Evolutionary conservation across 1,140 invertebrate genomes (phyloP).

Genomic region (Caerostris extrusa): DNA sequence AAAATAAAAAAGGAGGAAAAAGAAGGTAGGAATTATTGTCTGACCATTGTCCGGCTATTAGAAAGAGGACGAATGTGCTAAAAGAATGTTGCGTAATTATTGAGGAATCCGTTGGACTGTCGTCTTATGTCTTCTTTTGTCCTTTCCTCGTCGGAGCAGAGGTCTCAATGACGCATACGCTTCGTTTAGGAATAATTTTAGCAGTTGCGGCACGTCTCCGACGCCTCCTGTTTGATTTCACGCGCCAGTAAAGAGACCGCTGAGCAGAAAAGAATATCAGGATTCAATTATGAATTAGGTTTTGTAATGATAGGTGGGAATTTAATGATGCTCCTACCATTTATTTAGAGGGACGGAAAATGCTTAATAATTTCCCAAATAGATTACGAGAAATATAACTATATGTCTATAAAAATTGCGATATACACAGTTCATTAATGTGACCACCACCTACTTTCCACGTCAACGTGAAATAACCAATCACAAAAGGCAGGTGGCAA

Average conservation of each 20-base stretch:
- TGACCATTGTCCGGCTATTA: constrained; percentile 13
- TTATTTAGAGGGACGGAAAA: too few relatives aligned
- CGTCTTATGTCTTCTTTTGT: not conserved
- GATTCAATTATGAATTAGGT: not conserved
- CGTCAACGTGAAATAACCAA: too few relatives aligned
- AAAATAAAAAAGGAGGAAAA: not conserved
- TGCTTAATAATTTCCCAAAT: too few relatives aligned
- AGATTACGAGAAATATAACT: too few relatives aligned
- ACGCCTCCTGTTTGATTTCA: constrained; percentile 17
- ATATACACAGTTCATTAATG: too few relatives aligned
- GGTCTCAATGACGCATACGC: constrained; percentile 9
- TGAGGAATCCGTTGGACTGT: not conserved
- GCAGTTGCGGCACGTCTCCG: not conserved
- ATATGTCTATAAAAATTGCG: too few relatives aligned
- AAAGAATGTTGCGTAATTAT: constrained; percentile 32
- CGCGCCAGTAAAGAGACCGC: not conserved
- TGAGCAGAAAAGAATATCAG: not conserved
- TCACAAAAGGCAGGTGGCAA: too few relatives aligned
- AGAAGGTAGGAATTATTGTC: constrained; percentile 28
- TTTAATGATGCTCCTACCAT: too few relatives aligned
- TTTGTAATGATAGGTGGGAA: not conserved
- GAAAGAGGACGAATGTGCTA: not conserved
- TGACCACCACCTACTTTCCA: too few relatives aligned
- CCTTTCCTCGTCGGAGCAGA: not conserved
- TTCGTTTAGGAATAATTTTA: constrained; percentile 10